A percentile compares a stretch with the other conserved stretches of the same genome.
phyloP scores from a whole-genome alignment of 2,113 vertebrate genomes.

The Aix galericulata region DNA sequence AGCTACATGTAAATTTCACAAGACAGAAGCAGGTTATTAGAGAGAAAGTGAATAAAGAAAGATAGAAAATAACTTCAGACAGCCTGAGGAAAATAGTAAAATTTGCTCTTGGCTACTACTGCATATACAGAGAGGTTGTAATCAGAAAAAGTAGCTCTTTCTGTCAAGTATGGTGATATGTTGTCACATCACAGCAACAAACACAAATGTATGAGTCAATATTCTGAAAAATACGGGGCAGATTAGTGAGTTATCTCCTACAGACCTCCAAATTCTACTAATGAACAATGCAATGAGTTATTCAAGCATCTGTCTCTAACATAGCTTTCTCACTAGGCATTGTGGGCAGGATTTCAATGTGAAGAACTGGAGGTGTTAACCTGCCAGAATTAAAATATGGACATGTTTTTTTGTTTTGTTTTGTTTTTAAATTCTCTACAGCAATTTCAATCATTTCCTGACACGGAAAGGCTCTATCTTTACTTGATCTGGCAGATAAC shows the following conservation, averaged over 20 bases:
- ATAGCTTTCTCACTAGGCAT: not conserved
- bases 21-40: conserved; percentile 51
- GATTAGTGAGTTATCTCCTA: conserved; percentile 16
- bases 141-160: conserved; percentile 4
- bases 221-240: not conserved
- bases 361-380: not conserved
- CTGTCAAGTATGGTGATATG: not conserved
- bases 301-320: not conserved
- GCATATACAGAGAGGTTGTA: not conserved
- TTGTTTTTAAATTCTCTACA: not conserved
- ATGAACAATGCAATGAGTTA: not conserved
- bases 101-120: not conserved
- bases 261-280: not conserved
- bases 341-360: not conserved
- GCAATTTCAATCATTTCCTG: not conserved
- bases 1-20: not conserved
- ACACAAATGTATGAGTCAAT: conserved; percentile 16
- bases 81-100: not conserved
- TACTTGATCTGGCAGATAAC: not conserved
- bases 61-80: not conserved
- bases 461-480: not conserved
- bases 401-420: not conserved
- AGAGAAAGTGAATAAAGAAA: conserved; percentile 2
- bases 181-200: conserved; percentile 34
- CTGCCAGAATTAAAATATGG: not conserved